Evolutionary conservation across 2,113 vertebrate species (phyloP).

Genomic region (Quiscalus mexicanus): DNA sequence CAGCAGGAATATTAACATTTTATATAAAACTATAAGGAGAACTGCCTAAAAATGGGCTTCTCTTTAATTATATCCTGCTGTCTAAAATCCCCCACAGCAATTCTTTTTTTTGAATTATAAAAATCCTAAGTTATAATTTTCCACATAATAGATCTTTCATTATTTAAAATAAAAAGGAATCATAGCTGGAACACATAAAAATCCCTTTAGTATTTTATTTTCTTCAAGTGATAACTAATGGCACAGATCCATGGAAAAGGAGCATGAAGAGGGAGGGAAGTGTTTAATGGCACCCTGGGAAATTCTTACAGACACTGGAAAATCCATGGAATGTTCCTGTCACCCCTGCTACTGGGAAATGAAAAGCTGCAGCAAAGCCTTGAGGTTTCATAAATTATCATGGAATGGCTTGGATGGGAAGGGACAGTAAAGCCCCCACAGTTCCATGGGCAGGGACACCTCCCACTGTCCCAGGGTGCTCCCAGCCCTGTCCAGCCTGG

Average conservation of each 20-base stretch:
- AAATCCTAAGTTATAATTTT: background rate
- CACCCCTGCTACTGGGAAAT: background rate
- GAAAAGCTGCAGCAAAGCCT: background rate
- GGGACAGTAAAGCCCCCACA: no score
- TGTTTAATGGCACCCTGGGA: accelerated
- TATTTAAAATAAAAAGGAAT: background rate
- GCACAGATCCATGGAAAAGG: background rate
- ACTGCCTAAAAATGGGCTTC: background rate
- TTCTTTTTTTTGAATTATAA: background rate
- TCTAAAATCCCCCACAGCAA: accelerated
- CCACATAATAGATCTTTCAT: background rate
- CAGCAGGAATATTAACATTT: background rate
- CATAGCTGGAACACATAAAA: background rate
- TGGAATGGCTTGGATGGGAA: background rate
- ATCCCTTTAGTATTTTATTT: background rate
- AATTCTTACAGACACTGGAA: background rate
- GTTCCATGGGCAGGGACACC: background rate
- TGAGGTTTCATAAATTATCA: accelerated
- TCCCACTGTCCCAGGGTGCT: accelerated
- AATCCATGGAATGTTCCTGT: background rate
- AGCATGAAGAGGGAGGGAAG: background rate
- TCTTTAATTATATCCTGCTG: background rate
- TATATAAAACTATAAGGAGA: background rate
- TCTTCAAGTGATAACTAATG: accelerated
- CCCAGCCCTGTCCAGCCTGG: background rate